phyloP scores from a whole-genome alignment of 2,113 vertebrate species.

The Saguinus imperator region DNA sequence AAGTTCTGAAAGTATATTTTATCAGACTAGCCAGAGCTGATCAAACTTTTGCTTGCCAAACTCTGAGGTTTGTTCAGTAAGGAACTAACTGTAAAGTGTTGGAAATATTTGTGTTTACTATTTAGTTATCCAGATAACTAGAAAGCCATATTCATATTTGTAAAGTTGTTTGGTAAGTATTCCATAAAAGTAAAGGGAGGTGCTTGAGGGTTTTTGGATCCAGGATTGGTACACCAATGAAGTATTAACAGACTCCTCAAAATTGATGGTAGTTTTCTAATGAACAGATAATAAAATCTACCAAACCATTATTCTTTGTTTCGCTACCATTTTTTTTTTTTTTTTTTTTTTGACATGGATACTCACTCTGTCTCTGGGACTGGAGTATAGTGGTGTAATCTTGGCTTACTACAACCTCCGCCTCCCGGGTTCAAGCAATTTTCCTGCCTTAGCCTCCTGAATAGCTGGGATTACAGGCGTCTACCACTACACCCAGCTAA shows the following conservation, averaged over 20 bases:
- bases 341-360: too few relatives aligned
- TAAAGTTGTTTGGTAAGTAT: constrained; percentile 3
- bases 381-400: too few relatives aligned
- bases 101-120: not conserved
- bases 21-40: constrained; percentile 19
- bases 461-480: too few relatives aligned
- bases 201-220: not conserved
- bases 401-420: too few relatives aligned
- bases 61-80: constrained; percentile 35
- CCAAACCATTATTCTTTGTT: not conserved
- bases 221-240: not conserved
- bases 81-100: not conserved
- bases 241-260: not conserved
- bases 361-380: too few relatives aligned
- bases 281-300: not conserved
- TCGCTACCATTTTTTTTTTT: not conserved
- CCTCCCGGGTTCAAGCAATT: too few relatives aligned
- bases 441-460: too few relatives aligned
- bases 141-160: not conserved
- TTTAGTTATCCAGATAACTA: not conserved
- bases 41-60: constrained; percentile 44
- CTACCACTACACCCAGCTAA: too few relatives aligned
- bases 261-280: not conserved
- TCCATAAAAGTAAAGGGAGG: not conserved
- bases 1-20: constrained; percentile 43